Evolutionary conservation across 2,113 vertebrate genomes (phyloP).

Genomic region (Tenebrosternarchus preto): DNA sequence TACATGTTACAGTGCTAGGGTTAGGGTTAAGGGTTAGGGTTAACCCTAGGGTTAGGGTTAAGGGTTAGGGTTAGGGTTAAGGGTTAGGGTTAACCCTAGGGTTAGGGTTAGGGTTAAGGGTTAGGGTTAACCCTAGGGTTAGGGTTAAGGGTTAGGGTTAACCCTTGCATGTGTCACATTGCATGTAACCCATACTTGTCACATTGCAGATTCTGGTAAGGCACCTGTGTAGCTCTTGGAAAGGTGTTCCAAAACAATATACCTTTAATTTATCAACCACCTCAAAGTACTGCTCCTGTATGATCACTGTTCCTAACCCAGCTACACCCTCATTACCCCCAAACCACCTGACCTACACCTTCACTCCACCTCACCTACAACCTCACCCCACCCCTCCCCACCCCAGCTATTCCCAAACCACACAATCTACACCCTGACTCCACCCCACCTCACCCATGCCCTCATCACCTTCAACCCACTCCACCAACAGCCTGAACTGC

Average conservation of each 20-base stretch:
- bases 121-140: no score
- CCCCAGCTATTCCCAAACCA: no score
- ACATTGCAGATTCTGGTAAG: slow-evolving; percentile 27
- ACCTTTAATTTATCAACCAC: slow-evolving; percentile 10
- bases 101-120: no score
- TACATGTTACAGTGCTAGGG: slow-evolving; percentile 1
- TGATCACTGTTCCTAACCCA: not conserved
- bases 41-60: no score
- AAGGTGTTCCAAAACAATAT: slow-evolving; percentile 33
- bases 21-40: no score
- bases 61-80: no score
- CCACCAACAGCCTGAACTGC: not conserved
- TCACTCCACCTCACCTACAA: no score
- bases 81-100: not conserved
- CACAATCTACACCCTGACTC: not conserved
- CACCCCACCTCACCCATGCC: not conserved
- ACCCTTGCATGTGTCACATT: no score
- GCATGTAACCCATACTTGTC: slow-evolving; percentile 18
- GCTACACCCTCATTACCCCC: not conserved
- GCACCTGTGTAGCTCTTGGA: not conserved
- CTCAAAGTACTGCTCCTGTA: not conserved
- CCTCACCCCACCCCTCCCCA: no score
- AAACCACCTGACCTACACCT: no score
- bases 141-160: no score
- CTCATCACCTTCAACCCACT: not conserved